Evolutionary conservation across 2,888 invertebrate species (phyloP), one percentile per base, ranked within the genome.

Genomic region (Oscheius sp.): DNA sequence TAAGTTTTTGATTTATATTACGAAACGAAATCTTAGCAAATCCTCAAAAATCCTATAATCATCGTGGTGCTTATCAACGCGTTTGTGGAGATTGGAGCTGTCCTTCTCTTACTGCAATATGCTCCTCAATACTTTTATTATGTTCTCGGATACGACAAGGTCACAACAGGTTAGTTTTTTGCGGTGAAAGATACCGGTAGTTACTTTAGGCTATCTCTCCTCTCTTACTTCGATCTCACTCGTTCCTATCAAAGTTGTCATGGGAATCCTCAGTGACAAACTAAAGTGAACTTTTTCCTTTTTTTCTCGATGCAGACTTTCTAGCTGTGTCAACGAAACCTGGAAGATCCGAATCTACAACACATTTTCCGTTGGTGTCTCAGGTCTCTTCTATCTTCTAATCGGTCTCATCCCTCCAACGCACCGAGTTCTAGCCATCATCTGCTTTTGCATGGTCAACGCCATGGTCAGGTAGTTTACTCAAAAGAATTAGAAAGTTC

Each of bases 61-160:
- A 55, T 81, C 42, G 80, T 79, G 11, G 80, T 86, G 7, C 85
- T 83, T 86, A 55, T 84, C 47, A 86, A 86, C 68, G 83, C 86
- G 0, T 83, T 86, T 42, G 84, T 82, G 33, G 86, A 86, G 68
- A 83, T 86, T 74, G 81, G 84, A 48, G 80, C 84, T 2, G 74
- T 85, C 35, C 84, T 85, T 32, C 82, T 86, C 51, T 79, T 86
- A n/a, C 74, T 86, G 47, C 86, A 86, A 35, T 86, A 86, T 70
- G 80, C 83, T 37, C 86, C 86, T 35, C 81, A 81, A n/a, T 86
- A 86, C 70, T 79, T 86, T 70, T 75, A 79, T 58, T 82, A 84
- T 68, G 86, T 80, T 60, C 78, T 85, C 33, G 75, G 79, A 53
- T 85, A 84, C 42, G 70, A 76, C 33, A 79, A 53, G 29, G 68